Conservation (phyloP, 2,888 invertebrate genomes). For the Caradrina kadenii region DNA sequence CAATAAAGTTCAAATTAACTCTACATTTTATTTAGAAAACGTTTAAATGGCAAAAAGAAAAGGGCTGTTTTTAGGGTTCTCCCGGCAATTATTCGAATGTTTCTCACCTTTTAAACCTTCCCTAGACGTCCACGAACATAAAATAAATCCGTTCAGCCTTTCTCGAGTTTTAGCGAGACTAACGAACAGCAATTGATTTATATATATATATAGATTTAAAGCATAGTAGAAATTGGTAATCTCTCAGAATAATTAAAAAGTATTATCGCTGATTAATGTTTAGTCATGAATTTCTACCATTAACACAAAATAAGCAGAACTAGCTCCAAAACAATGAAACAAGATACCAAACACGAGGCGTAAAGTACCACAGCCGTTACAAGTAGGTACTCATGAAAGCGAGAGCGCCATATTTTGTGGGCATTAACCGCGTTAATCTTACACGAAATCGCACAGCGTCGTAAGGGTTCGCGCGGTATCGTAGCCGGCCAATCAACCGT, state of each 20-base stretch:
- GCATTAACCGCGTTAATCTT: conserved; percentile 53
- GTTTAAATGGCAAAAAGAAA: too few species aligned
- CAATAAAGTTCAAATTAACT: too few species aligned
- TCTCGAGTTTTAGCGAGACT: too few species aligned
- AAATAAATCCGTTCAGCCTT: too few species aligned
- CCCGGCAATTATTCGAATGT: too few species aligned
- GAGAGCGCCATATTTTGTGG: conserved; percentile 53
- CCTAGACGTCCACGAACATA: too few species aligned
- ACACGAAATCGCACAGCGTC: conserved; percentile 16
- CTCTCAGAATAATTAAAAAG: background rate
- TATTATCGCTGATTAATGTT: background rate
- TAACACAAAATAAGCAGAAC: background rate
- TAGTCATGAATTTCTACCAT: background rate
- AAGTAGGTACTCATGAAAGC: conserved; percentile 30
- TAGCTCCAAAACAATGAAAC: background rate
- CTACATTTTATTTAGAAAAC: too few species aligned
- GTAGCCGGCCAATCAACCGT: conserved; percentile 41
- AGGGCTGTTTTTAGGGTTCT: too few species aligned
- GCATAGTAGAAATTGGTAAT: background rate
- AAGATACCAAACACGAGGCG: conserved; percentile 4
- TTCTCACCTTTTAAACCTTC: too few species aligned
- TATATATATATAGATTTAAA: too few species aligned
- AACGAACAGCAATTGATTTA: too few species aligned
- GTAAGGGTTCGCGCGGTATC: conserved; percentile 9
- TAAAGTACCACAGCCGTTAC: conserved; percentile 24